These are phyloP conservation scores for Spongilla lacustris DNA, from an alignment of 37 sponge, comb jelly and placozoan genomes.

Conservation along the genomic window DNA sequence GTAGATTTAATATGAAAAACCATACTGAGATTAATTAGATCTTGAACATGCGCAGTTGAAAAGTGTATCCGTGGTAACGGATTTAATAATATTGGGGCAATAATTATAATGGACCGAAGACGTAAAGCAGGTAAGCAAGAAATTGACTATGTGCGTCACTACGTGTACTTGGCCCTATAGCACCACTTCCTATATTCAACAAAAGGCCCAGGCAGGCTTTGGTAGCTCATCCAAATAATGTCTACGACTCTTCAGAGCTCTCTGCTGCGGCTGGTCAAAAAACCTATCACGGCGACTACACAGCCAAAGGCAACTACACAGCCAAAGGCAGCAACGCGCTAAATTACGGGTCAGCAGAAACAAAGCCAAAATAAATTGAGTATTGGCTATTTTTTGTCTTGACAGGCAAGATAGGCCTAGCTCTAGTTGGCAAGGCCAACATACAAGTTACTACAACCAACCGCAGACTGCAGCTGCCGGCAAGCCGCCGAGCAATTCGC, in stretches of 20 bases:
- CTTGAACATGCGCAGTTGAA: not conserved
- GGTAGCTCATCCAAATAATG: constrained; percentile 62
- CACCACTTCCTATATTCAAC: constrained; percentile 70
- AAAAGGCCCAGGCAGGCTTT: constrained; percentile 64
- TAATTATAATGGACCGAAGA: not conserved
- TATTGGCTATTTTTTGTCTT: not conserved
- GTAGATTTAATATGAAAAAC: not conserved
- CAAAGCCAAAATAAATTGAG: not conserved
- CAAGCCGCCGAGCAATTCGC: not conserved
- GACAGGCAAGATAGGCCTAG: not conserved
- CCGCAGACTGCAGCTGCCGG: not conserved
- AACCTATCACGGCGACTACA: not conserved
- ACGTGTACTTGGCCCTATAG: not conserved
- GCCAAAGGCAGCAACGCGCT: not conserved
- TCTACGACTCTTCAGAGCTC: not conserved
- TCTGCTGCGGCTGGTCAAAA: not conserved
- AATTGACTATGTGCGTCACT: not conserved
- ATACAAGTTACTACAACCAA: not conserved
- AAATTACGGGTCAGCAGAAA: not conserved
- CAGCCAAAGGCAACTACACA: not conserved
- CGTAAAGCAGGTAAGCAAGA: not conserved
- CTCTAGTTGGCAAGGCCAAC: not conserved
- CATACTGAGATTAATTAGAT: no score
- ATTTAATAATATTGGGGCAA: not conserved
- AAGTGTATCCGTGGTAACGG: not conserved